Evolutionary conservation across 2,113 vertebrate genomes (phyloP).

Genomic region (Stigmatopora nigra): DNA sequence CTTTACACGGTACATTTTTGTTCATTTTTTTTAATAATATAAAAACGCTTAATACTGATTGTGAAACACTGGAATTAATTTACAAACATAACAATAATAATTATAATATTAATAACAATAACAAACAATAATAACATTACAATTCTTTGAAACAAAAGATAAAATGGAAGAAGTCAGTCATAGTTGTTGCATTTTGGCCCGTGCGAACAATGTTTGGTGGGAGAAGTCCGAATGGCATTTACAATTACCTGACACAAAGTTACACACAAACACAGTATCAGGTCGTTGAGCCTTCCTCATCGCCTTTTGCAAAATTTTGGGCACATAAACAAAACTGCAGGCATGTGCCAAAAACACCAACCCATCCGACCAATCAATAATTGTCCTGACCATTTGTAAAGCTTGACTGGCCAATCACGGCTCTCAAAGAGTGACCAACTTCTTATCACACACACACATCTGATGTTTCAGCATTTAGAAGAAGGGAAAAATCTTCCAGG

Average conservation of each 20-base stretch:
- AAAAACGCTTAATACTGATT: constrained; percentile 76
- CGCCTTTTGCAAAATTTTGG: constrained; percentile 72
- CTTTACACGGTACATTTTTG: constrained; percentile 71
- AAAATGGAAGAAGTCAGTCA: constrained; percentile 64
- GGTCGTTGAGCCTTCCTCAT: constrained; percentile 69
- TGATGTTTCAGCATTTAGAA: constrained; percentile 84
- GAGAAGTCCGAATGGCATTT: constrained; percentile 64
- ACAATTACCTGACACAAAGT: constrained; percentile 70
- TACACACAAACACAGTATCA: constrained; percentile 73
- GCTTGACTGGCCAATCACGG: constrained; percentile 25
- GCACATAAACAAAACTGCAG: constrained; percentile 64
- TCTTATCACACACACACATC: constrained; percentile 45
- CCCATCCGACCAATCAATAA: constrained; percentile 11
- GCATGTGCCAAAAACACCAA: constrained; percentile 36
- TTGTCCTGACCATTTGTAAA: constrained; percentile 45
- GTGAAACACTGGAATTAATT: constrained; percentile 76
- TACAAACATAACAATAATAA: constrained; percentile 74
- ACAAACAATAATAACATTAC: constrained; percentile 66
- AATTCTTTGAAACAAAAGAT: constrained; percentile 63
- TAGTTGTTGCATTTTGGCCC: constrained; percentile 62
- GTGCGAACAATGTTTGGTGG: constrained; percentile 57
- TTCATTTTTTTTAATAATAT: constrained; percentile 72
- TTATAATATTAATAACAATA: constrained; percentile 69
- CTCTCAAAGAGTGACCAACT: constrained; percentile 50
- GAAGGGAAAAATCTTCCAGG: constrained; percentile 91